Evolutionary conservation across 2,888 invertebrate species (phyloP).

Genomic region (Trichogramma dendrolimi): DNA sequence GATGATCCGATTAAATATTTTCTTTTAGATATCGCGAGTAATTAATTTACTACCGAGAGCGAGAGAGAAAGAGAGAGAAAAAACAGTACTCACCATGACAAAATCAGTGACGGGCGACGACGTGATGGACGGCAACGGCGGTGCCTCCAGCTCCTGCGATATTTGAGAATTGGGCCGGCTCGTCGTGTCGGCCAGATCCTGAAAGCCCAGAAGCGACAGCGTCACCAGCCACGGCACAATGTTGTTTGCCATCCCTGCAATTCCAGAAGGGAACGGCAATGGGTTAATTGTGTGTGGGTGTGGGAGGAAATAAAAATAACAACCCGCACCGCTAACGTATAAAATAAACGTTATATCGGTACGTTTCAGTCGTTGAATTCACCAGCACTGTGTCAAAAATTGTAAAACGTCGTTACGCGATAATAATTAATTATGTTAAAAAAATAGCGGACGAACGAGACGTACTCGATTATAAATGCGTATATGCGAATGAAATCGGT

Average conservation of each 20-base stretch:
- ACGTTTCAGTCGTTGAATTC: background rate
- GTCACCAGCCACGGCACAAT: slow-evolving; percentile 49
- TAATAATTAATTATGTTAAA: too few relatives aligned
- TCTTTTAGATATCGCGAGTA: too few relatives aligned
- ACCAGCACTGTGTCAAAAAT: too few relatives aligned
- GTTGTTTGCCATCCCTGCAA: slow-evolving; percentile 42
- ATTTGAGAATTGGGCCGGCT: slow-evolving; percentile 32
- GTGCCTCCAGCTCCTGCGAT: slow-evolving; percentile 43
- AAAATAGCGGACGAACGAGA: too few relatives aligned
- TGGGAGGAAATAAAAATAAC: background rate
- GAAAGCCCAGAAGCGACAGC: slow-evolving; percentile 48
- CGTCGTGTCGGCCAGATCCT: slow-evolving; percentile 38
- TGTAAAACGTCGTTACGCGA: too few relatives aligned
- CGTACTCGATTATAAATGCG: too few relatives aligned
- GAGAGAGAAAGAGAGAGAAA: background rate
- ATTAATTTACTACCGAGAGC: too few relatives aligned
- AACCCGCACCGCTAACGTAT: background rate
- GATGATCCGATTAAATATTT: too few relatives aligned
- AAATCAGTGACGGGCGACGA: slow-evolving; percentile 24
- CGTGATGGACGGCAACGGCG: slow-evolving; percentile 26
- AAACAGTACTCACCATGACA: slow-evolving; percentile 30
- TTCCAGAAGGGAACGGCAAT: background rate
- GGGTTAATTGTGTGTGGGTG: background rate
- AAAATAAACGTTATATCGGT: background rate
- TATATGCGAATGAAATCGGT: too few relatives aligned